These are phyloP conservation scores for Yoshiicerus persimilis DNA, from an alignment of 1,140 invertebrate genomes.

Conservation along the genomic window DNA sequence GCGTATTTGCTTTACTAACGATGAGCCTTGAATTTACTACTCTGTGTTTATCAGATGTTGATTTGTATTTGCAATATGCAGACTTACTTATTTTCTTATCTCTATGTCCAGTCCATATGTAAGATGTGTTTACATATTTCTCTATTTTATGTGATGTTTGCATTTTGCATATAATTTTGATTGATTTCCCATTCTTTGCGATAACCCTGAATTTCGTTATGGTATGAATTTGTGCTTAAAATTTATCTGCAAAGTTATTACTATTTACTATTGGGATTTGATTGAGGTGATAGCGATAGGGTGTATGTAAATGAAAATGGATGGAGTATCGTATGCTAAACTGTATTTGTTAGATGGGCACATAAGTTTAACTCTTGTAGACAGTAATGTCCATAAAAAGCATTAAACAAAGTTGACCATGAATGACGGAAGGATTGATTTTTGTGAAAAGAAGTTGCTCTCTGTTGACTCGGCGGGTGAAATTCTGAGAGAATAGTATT, in stretches of 20 bases:
- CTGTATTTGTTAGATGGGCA: neutral
- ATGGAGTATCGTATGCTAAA: neutral
- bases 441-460: neutral
- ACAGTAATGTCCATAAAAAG: neutral
- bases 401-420: neutral
- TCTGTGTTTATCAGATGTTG: neutral
- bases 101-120: too few species aligned
- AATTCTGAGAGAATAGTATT: neutral
- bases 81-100: too few species aligned
- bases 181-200: neutral
- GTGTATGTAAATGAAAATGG: neutral
- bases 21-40: too few species aligned
- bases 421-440: slow-evolving; percentile 1
- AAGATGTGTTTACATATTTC: neutral
- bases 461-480: neutral
- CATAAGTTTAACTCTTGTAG: neutral
- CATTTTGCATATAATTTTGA: neutral
- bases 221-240: neutral
- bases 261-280: neutral
- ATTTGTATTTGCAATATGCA: neutral
- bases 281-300: neutral
- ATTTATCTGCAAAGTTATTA: neutral
- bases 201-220: neutral
- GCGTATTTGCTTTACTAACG: neutral
- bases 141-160: neutral